Evolutionary conservation across 2,797 vertebrate genomes (phyloP), one percentile per base, ranked within the genome.

Genomic region (Sebastes kiyomatsui): DNA sequence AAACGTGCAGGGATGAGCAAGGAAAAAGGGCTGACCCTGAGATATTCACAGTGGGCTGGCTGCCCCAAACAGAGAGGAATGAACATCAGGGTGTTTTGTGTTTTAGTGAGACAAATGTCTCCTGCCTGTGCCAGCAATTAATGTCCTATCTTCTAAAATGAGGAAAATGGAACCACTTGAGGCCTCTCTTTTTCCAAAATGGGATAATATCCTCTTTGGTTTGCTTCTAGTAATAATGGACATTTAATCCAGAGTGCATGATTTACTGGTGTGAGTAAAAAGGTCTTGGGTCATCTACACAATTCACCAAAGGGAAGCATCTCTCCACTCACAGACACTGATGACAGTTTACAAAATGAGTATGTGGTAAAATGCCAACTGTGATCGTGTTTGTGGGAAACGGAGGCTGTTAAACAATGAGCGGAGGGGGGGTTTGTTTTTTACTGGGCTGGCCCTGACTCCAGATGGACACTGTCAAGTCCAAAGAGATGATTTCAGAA

Each of bases 41-140:
- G 83, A 92, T 90, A 88, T 88, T 86, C 92, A 73, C 91, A 90
- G 92, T 81, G 79, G 86, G 92, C 87, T 67, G 76, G 71, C 88
- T 74, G 83, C 79, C 82, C 81, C 89, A 90, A 93, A 95, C 89
- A 80, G 82, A 91, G 87, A 93, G 87, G 88, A 92, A 94, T 93
- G 88, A 94, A 92, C 90, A 92, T 87, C 49, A 49, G 91, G 90
- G 78, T 92, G 89, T 92, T 93, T 93, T 89, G 81, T 90, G 91
- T 93, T 95, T 95, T 92, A 95, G 95, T 93, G 91, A 95, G 94
- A 96, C 94, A 95, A 96, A 96, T 94, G 87, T 91, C 74, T 79
- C 80, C 91, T 69, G 89, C 72, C 80, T 92, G 87, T 72, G 89
- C 88, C 80, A 88, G 91, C 93, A 95, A 95, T 95, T 95, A 94